A percentile compares a stretch with the other conserved stretches of the same genome.
Evolutionary conservation across 2,888 invertebrate species (phyloP).

Genomic region (Hyalella azteca): DNA sequence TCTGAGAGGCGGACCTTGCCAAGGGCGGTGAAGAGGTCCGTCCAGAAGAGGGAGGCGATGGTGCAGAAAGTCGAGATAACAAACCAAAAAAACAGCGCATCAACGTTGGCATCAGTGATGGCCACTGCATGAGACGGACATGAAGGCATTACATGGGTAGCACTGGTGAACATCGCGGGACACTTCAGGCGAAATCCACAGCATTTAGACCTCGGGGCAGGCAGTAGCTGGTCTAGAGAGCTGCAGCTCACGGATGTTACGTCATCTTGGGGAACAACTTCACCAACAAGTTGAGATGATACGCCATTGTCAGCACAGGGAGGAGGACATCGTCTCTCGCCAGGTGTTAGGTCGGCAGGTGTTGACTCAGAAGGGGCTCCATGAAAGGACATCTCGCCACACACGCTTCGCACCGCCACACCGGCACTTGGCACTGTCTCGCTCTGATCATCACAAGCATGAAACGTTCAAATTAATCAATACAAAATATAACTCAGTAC

Average conservation of each 20-base stretch:
- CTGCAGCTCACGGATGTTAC: background rate
- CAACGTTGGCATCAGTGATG: slow-evolving; percentile 40
- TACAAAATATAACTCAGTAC: too few relatives aligned
- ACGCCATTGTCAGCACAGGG: too few relatives aligned
- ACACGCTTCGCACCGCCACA: background rate
- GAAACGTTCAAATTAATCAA: too few relatives aligned
- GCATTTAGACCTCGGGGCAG: background rate
- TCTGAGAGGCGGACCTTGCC: background rate
- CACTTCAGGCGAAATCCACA: background rate
- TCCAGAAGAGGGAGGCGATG: slow-evolving; percentile 46
- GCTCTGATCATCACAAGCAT: too few relatives aligned
- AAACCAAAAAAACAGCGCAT: slow-evolving; percentile 51
- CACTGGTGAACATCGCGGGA: background rate
- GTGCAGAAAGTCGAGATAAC: slow-evolving; percentile 43
- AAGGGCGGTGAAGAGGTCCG: slow-evolving; percentile 41
- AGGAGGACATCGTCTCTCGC: too few relatives aligned
- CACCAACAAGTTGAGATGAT: background rate
- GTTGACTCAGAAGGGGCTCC: background rate
- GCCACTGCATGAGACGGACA: background rate
- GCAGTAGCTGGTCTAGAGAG: slow-evolving; percentile 1
- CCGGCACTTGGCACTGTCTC: background rate
- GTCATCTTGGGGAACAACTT: background rate
- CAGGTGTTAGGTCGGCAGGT: background rate
- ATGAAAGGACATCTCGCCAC: background rate
- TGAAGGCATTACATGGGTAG: slow-evolving; percentile 5